Evolutionary conservation across 2,888 invertebrate genomes (phyloP).

Genomic region (Augochlorella aurata): DNA sequence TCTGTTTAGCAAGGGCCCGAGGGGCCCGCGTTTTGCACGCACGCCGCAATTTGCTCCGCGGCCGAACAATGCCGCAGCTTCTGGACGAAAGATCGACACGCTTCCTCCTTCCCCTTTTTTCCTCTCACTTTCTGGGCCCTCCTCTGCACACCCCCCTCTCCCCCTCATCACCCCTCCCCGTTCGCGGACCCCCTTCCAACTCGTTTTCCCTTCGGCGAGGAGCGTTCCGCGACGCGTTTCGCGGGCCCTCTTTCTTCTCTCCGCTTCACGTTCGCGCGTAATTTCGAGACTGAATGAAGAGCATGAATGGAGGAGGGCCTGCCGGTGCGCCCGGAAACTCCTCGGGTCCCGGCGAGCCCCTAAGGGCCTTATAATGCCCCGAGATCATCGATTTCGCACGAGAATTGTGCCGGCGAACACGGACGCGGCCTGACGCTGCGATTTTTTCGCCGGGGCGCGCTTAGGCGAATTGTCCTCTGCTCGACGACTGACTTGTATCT

Average conservation of each 20-base stretch:
- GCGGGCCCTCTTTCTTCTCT: slow-evolving; percentile 23
- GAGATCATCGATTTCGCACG: background rate
- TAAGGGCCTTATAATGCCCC: background rate
- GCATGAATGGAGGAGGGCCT: slow-evolving; percentile 73
- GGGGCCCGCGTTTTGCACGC: slow-evolving; percentile 57
- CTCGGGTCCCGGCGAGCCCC: slow-evolving; percentile 24
- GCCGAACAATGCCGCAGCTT: slow-evolving; percentile 58
- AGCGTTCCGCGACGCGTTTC: slow-evolving; percentile 32
- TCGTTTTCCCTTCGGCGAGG: slow-evolving; percentile 1
- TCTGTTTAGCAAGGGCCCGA: slow-evolving; percentile 64
- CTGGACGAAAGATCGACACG: slow-evolving; percentile 20
- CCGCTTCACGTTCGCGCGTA: slow-evolving; percentile 65
- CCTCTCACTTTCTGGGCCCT: slow-evolving; percentile 5
- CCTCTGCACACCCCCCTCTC: slow-evolving; percentile 18
- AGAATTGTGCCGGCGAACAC: background rate
- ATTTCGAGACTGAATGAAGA: slow-evolving; percentile 78
- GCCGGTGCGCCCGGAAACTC: slow-evolving; percentile 72
- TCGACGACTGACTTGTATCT: background rate
- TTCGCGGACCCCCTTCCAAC: background rate
- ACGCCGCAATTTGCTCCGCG: slow-evolving; percentile 60
- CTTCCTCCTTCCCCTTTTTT: slow-evolving; percentile 6
- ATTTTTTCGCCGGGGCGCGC: background rate
- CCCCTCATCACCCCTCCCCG: background rate
- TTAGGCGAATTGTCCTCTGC: background rate
- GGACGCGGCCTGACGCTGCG: background rate